Base-by-base conservation (phyloP, 2,888 invertebrate genomes). In the Leptopilina syphax region DNA sequence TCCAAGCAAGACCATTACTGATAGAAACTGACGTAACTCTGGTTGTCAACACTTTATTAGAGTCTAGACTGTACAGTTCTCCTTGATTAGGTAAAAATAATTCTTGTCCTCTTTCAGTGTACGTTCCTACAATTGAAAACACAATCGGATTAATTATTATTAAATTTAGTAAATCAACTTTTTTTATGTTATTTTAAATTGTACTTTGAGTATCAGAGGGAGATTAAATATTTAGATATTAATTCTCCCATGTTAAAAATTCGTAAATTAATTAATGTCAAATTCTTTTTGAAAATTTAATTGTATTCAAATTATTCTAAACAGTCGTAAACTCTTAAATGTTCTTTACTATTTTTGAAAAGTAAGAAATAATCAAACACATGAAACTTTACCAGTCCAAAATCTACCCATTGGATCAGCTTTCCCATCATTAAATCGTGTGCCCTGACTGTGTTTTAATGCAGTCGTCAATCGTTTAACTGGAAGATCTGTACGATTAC, bases 1-100 rank as follows among this genome's bases (percentile, higher is more conserved):
- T 95, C 96, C 96, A 97, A 1, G 95, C 95, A 8, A 97, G 90
- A 1, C 97, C 97, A 87, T 97, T 97, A 67, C 96, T 96, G 24
- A 96, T 93, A n/a, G 94, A 93, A 24, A 96, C 95, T 5, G 92
- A 92, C 1, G 89, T 80, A 12, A 91, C n/a, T 50, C 88, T 86
- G 65, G 82, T 88, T 2, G 85, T 81, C 2, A 87, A 82, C 3
- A 77, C 47, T 0, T 84, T 44, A 57, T 88, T 77, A 4, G 70
- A 89, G 44, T 93, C 93, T 78, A 95, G 87, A 88, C 93, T 92
- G 89, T 95, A 96, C 0, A 96, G 89, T 0, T 94, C 91, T 0
- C 94, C 96, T 87, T 93, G 92, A 84, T 94, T 93, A 41, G 93
- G 92, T 27, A 92, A 92, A 3, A 94, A 91, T 63, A 63, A 63